Evolutionary conservation across 2,113 vertebrate genomes (phyloP), one percentile per base, ranked within the genome.

Genomic region (Semicossyphus pulcher): DNA sequence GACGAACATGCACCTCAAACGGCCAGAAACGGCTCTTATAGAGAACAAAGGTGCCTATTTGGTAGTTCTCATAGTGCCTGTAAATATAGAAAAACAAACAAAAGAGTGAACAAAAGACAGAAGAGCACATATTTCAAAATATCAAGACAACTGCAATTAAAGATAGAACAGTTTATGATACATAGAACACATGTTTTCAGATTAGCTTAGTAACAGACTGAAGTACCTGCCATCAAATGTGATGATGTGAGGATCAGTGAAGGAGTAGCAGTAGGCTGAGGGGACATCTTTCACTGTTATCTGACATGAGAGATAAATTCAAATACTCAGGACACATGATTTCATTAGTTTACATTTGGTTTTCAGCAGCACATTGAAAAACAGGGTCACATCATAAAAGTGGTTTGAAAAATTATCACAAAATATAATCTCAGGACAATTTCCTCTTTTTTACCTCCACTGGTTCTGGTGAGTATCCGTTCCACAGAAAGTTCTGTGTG

Each of bases 171-270:
- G 29, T 16, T 45, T 25, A 37, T 6, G 4, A 14, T 32, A 9
- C 1, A 52, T 6, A 14, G 31, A 7, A 31, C 29, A 20, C 10
- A 18, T 51, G 25, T 54, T 41, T 42, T 7, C 49, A 26, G 10
- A 52, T 58, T n/a, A 28, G 36, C 10, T 56, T 6, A 59, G 41
- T 5, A 28, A 42, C 16, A 69, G 34, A 34, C 6, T 47, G 61
- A 76, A 74, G 81, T 96, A 99, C 96, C 96, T 97, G 91, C 95
- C 96, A 89, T 98, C 96, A 92, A 97, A 97, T 5, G 95, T 98
- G 88, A 97, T 93, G 5, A 97, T 90, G 86, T 97, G 97, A 72
- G 97, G 96, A 68, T 98, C 96, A 29, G 95, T 97, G 89, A 97
- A 97, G 51, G 93, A 92, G 82, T 96, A 98, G 88, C 96, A 97